Evolutionary conservation across 2,888 invertebrate species (phyloP).

Genomic region (Stegana nigrithorax): DNA sequence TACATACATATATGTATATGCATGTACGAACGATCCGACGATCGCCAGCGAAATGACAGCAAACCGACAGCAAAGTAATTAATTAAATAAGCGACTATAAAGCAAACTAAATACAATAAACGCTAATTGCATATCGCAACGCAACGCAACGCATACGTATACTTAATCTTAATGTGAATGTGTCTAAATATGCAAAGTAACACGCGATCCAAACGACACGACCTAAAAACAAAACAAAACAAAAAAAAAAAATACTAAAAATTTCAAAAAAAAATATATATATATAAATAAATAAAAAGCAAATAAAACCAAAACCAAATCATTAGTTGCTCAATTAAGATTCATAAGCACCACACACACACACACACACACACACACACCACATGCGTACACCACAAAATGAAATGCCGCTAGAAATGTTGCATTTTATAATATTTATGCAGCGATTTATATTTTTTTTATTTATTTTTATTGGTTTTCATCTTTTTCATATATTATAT

Average conservation of each 20-base stretch:
- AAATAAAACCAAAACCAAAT: too few species aligned
- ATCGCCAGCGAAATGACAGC: neutral
- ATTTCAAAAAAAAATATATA: neutral
- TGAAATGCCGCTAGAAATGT: neutral
- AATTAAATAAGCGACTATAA: neutral
- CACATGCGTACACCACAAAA: neutral
- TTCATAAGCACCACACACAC: too few species aligned
- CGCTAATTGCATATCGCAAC: neutral
- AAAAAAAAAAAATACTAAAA: neutral
- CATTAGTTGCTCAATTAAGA: neutral
- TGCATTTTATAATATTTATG: too few species aligned
- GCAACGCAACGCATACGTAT: too few species aligned
- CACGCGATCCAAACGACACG: too few species aligned
- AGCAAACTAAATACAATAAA: slow-evolving; percentile 4
- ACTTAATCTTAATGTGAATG: neutral
- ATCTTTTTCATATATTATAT: too few species aligned
- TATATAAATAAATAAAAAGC: too few species aligned
- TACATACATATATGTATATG: too few species aligned
- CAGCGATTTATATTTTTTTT: too few species aligned
- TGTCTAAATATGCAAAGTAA: neutral
- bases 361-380: neutral
- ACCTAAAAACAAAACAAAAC: too few species aligned
- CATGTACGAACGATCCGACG: too few species aligned
- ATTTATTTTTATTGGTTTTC: too few species aligned
- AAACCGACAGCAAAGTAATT: neutral